Evolutionary conservation across 2,797 vertebrate genomes (phyloP), one percentile per base, ranked within the genome.

Genomic region (Spinus pinus): DNA sequence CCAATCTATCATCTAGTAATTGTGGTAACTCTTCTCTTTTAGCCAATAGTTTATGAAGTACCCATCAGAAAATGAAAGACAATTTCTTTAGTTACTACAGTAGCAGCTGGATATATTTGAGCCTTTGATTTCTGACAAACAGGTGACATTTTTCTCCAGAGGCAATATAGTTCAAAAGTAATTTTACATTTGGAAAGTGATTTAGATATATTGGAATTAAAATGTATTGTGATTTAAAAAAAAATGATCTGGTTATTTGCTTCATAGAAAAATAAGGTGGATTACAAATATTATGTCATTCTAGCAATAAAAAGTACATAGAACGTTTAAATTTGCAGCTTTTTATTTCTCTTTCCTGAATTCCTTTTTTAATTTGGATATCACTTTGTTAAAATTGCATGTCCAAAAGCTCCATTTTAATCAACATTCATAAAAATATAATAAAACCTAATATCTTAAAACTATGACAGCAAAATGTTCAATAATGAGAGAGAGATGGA

Each of bases 101-200:
- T 56, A 94, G 73, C 23, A 75, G 25, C 5, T 31, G 31, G 21
- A 80, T 65, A 50, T 5, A 39, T 62, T 12, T 24, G 8, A 77
- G 35, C 22, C 25, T 71, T 91, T 84, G 20, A 74, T 81, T 86
- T 81, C 65, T 86, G 60, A 73, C 16, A 62, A 85, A 65, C 12
- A 67, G 35, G 51, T 46, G 14, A 77, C 13, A 25, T 51, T 67
- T 83, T 73, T 62, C 53, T 74, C 57, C 70, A 28, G 12, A 70
- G 20, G 5, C 35, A 47, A 12, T 28, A 41, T 18, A 54, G 7
- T 73, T 13, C 20, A 66, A 70, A 22, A 66, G 17, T 14, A 81
- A 42, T 61, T 81, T 81, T 77, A 42, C 22, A 7, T 71, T 82
- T 47, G 39, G 18, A 58, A 83, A 70, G 28, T 25, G 5, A 57